These are phyloP conservation scores for Danio albolineatus DNA, from an alignment of 2,797 vertebrate genomes.

Conservation along the genomic window DNA sequence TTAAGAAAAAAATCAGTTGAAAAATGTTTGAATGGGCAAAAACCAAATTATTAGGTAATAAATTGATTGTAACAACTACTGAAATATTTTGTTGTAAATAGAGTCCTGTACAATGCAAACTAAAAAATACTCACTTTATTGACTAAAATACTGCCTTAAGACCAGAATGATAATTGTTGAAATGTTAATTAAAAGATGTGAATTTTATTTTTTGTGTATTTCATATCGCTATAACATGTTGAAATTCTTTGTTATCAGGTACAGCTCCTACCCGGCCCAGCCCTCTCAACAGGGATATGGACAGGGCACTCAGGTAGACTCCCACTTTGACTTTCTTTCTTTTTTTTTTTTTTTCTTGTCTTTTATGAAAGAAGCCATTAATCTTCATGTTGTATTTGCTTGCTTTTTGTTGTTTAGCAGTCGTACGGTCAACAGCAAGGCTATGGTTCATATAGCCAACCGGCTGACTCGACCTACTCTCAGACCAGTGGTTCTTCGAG, in stretches of 20 bases:
- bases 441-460: slow-evolving; percentile 86
- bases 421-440: slow-evolving; percentile 84
- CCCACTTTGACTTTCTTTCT: neutral
- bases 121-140: too few species aligned
- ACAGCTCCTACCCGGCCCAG: slow-evolving; percentile 85
- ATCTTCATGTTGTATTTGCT: neutral
- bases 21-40: too few species aligned
- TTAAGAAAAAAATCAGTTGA: neutral
- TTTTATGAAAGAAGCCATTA: neutral
- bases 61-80: too few species aligned
- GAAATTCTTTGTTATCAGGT: slow-evolving; percentile 71
- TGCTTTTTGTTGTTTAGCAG: slow-evolving; percentile 69
- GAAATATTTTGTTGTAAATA: too few species aligned
- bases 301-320: slow-evolving; percentile 82
- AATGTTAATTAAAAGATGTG: too few species aligned
- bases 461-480: slow-evolving; percentile 82
- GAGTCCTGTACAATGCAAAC: too few species aligned
- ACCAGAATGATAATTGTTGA: too few species aligned
- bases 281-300: slow-evolving; percentile 84
- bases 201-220: neutral
- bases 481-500: slow-evolving; percentile 82
- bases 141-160: too few species aligned
- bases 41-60: too few species aligned
- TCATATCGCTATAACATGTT: neutral
- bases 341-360: too few species aligned